Percentiles rank a stretch among this genome's conserved stretches.
Conservation (phyloP, 53 echinoderm and acorn worm genomes). For the Arbacia lixula region DNA sequence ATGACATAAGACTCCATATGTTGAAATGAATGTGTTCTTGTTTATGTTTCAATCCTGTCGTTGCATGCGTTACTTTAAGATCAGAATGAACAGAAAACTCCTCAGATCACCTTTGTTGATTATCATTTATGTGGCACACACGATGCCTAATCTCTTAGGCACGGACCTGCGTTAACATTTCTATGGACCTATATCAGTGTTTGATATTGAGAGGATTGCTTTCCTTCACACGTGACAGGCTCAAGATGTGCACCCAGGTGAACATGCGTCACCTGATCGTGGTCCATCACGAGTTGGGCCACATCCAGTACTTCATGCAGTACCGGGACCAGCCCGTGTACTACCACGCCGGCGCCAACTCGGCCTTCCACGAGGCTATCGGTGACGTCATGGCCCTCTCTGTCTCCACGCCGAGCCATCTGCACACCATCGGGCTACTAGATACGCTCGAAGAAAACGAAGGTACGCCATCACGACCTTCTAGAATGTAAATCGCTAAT, state of each 20-base stretch:
- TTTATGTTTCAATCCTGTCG: too few relatives aligned
- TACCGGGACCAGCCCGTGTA: constrained; percentile 68
- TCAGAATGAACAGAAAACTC: too few relatives aligned
- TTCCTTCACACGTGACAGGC: background rate
- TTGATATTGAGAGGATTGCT: background rate
- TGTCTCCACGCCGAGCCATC: constrained; percentile 77
- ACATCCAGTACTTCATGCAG: constrained; percentile 84
- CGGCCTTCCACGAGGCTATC: constrained; percentile 87
- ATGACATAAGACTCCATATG: too few relatives aligned
- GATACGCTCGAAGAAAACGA: constrained; percentile 60
- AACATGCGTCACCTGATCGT: constrained; percentile 75
- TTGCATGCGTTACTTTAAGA: too few relatives aligned
- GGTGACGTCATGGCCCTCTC: constrained; percentile 86
- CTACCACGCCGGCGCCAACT: constrained; percentile 81
- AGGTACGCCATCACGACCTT: too few relatives aligned
- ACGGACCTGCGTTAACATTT: too few relatives aligned
- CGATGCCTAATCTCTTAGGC: too few relatives aligned
- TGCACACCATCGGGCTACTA: constrained; percentile 64
- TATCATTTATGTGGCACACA: too few relatives aligned
- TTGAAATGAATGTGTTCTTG: too few relatives aligned
- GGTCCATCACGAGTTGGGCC: constrained; percentile 90
- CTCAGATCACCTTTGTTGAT: too few relatives aligned
- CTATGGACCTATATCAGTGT: too few relatives aligned
- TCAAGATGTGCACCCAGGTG: constrained; percentile 56
- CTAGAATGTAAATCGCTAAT: too few relatives aligned